Base-by-base conservation (phyloP, 2,888 invertebrate species). In the Anaspis maculata region DNA sequence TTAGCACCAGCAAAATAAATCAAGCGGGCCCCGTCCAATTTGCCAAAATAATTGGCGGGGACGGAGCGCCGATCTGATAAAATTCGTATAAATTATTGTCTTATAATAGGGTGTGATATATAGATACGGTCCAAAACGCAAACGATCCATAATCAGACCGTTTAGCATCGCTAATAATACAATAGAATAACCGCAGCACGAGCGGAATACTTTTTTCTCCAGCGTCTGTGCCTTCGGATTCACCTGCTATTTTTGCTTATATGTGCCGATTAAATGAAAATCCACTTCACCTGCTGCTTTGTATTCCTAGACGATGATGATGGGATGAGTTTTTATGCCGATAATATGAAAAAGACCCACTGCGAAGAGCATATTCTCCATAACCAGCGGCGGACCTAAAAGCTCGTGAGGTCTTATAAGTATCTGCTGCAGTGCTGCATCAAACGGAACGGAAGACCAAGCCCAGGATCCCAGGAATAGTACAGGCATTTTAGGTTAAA, bases 161-260 rank as follows among this genome's bases (percentile, higher is more conserved):
- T 44, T 48, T 48, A 46, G 38, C 41, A 39, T 45, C 41, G 28
- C 37, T 49, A 46, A 48, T 47, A 44, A 47, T 45, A 42, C 39
- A 41, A 44, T 41, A 41, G 41, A 46, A 19, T n/a, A n/a, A n/a
- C n/a, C n/a, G n/a, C n/a, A 47, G 46, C 37, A 37, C 34, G 37
- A 41, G 48, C 48, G 32, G 42, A 47, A 44, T 40, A 45, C 39
- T 41, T 39, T 40, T 36, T 34, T n/a, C n/a, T n/a, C n/a, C 19
- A 19, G 9, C 9, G 19, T n/a, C 5, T 19, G 19, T 19, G 9
- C 5, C 5, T 19, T 9, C 5, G 9, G 5, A 5, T 38, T 43
- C 47, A 45, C 45, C 47, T 47, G 43, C 43, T 41, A 43, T 42
- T 32, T 45, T 43, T 19, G 5, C 19, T n/a, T n/a, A n/a, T n/a